Conservation (phyloP, 2,888 invertebrate species). For the Toxonevra muliebris region DNA sequence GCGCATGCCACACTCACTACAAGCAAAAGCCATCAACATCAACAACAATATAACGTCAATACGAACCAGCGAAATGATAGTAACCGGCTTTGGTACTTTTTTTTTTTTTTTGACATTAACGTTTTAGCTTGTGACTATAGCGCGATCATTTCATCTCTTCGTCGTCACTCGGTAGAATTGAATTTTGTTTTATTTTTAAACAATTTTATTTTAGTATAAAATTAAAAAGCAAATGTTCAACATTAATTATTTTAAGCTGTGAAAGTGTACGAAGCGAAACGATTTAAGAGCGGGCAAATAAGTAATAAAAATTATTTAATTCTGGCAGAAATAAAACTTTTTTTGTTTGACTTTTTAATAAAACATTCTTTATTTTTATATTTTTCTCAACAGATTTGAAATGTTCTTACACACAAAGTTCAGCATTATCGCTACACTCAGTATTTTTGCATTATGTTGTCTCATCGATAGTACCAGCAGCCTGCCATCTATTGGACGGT, state of each 20-base stretch:
- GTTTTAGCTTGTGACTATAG: no score
- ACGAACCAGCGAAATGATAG: neutral
- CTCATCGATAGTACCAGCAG: conserved; percentile 45
- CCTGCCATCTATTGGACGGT: conserved; percentile 59
- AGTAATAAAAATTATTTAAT: neutral
- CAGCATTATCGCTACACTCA: conserved; percentile 41
- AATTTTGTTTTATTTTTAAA: conserved; percentile 38
- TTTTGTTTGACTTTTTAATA: no score
- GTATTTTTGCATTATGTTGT: conserved; percentile 44
- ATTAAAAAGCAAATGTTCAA: conserved; percentile 47
- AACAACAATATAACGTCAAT: no score
- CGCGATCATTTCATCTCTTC: no score
- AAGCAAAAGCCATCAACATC: no score
- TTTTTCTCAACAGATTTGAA: conserved; percentile 7
- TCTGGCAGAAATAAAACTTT: no score
- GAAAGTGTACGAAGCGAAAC: conserved; percentile 29
- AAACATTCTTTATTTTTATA: no score
- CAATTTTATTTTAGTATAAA: conserved; percentile 41
- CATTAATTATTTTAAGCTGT: conserved; percentile 49
- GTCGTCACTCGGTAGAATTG: no score
- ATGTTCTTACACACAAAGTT: conserved; percentile 45
- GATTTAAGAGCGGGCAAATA: neutral
- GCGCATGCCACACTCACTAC: no score
- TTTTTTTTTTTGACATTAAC: conserved; percentile 20
- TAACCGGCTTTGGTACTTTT: conserved; percentile 29